Evolutionary conservation across 2,797 vertebrate genomes (phyloP).

Genomic region (Lophura swinhoii): DNA sequence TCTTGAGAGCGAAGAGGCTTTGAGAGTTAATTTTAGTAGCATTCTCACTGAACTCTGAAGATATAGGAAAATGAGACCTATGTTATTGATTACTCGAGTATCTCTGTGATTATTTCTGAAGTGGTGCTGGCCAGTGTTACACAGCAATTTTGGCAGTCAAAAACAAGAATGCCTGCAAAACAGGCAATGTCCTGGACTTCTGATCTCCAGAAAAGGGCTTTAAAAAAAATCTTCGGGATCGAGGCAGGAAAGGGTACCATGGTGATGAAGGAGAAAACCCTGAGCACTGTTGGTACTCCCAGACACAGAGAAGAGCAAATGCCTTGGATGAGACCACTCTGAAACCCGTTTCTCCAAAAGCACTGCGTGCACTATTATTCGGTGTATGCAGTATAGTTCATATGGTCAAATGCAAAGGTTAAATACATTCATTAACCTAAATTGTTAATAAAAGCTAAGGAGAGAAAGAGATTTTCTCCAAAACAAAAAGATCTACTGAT

Average conservation of each 20-base stretch:
- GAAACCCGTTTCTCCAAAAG: background rate
- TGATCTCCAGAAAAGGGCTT: background rate
- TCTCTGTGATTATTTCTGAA: background rate
- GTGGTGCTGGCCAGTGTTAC: background rate
- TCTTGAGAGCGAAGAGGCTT: background rate
- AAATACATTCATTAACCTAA: background rate
- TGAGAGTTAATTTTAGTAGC: background rate
- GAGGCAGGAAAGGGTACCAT: background rate
- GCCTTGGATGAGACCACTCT: background rate
- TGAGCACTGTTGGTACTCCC: background rate
- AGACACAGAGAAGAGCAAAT: background rate
- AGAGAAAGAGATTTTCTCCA: background rate
- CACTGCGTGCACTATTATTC: background rate
- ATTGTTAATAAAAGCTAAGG: background rate
- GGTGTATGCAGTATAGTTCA: background rate
- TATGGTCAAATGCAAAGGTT: background rate
- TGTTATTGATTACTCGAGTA: background rate
- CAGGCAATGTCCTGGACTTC: background rate
- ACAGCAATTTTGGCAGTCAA: background rate
- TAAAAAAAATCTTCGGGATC: background rate
- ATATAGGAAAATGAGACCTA: background rate
- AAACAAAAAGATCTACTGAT: background rate
- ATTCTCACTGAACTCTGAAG: accelerated
- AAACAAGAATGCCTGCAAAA: background rate
- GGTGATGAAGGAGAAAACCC: background rate